A percentile compares a stretch with the other conserved stretches of the same genome.
These are phyloP conservation scores for Temnothorax unifasciatus DNA, from an alignment of 2,888 invertebrate genomes.

Conservation along the genomic window DNA sequence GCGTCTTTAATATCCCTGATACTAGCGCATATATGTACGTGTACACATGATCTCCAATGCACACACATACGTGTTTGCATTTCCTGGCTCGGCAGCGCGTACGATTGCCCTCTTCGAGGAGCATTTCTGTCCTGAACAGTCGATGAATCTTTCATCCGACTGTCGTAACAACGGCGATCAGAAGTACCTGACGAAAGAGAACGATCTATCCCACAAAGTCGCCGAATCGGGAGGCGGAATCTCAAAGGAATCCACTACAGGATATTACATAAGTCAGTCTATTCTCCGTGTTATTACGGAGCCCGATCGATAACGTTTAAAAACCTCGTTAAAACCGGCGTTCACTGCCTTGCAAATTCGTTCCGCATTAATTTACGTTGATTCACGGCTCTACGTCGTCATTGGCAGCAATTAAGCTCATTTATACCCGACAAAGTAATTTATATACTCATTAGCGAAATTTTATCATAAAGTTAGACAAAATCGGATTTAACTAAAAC, in stretches of 20 bases:
- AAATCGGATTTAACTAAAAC: neutral
- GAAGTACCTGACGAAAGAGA: slow-evolving; percentile 61
- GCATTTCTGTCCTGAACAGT: slow-evolving; percentile 73
- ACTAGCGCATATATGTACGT: slow-evolving; percentile 17
- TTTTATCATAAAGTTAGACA: slow-evolving; percentile 1
- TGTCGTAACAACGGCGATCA: slow-evolving; percentile 73
- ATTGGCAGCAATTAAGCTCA: slow-evolving; percentile 34
- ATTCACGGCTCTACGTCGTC: slow-evolving; percentile 26
- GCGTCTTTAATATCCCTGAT: slow-evolving; percentile 53
- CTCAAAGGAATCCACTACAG: slow-evolving; percentile 67
- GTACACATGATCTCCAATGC: slow-evolving; percentile 26
- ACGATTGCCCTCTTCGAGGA: slow-evolving; percentile 60
- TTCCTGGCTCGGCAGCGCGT: slow-evolving; percentile 56
- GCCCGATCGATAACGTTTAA: slow-evolving; percentile 48
- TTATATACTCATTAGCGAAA: slow-evolving; percentile 13
- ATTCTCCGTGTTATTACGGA: slow-evolving; percentile 73
- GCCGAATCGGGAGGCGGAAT: slow-evolving; percentile 68
- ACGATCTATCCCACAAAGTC: slow-evolving; percentile 56
- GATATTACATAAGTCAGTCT: slow-evolving; percentile 78
- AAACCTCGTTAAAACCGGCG: slow-evolving; percentile 43
- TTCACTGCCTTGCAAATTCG: slow-evolving; percentile 18
- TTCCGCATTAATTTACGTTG: slow-evolving; percentile 42
- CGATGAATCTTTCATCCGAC: slow-evolving; percentile 79
- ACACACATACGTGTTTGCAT: slow-evolving; percentile 55
- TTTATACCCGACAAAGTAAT: slow-evolving; percentile 14